Conservation (phyloP, 2,797 vertebrate species). For the Antrozous pallidus region DNA sequence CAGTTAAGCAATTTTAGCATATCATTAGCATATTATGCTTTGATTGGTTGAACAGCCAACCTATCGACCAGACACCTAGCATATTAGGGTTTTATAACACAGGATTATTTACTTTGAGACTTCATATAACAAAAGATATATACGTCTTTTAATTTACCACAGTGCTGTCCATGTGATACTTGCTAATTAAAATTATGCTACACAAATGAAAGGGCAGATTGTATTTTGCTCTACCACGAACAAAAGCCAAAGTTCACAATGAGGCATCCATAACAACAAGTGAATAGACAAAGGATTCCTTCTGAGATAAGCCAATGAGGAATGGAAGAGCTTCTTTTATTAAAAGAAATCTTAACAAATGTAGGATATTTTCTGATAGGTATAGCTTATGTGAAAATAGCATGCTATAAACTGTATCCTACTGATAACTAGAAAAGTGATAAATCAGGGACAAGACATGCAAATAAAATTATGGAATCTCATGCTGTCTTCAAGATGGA, state of each 20-base stretch:
- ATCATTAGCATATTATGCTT: too few relatives aligned
- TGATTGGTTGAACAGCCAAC: too few relatives aligned
- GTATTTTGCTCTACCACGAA: neutral
- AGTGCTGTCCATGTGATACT: neutral
- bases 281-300: neutral
- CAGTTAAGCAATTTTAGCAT: too few relatives aligned
- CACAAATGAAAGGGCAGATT: neutral
- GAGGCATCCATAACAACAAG: neutral
- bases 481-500: constrained; percentile 1
- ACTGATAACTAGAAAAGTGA: neutral
- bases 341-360: neutral
- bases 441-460: neutral
- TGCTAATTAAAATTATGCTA: neutral
- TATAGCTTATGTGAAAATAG: neutral
- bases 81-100: too few relatives aligned
- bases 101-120: neutral
- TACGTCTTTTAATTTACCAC: neutral
- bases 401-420: accelerated
- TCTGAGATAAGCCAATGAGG: neutral
- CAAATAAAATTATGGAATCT: neutral
- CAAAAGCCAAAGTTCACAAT: neutral
- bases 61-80: too few relatives aligned
- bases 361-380: neutral
- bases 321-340: neutral
- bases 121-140: neutral